Base-by-base conservation (phyloP, 2,797 vertebrate species). In the Paguma larvata region DNA sequence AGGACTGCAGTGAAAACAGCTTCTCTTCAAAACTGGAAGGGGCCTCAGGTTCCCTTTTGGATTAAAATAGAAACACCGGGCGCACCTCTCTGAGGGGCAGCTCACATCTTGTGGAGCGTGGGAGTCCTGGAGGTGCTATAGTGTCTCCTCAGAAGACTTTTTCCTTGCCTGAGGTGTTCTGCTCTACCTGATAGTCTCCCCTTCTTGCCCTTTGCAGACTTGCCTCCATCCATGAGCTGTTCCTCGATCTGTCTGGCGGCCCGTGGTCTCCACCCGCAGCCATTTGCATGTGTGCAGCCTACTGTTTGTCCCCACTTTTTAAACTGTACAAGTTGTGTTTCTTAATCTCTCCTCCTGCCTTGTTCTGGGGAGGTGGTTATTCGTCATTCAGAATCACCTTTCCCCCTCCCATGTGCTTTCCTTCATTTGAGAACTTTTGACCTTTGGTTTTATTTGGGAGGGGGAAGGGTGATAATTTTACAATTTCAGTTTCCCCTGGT, bases 401-500 rank as follows among this genome's bases (percentile, higher is more conserved):
- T 98, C 97, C 98, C 98, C 98, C 97, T 97, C 98, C 97, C 98
- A 94, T 96, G 77, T 80, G 85, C 92, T 96, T 95, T 92, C 62
- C 77, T 91, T 94, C 77, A 51, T 97, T 92, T 86, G 91, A 87
- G 72, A 96, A 85, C 96, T 96, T 96, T 90, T 97, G 96, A 97
- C 93, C 85, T 90, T 94, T 89, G 63, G 86, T 90, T 97, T 96
- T 92, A 12, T 96, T 97, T 94, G 96, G 97, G 97, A 98, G 97
- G 97, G 98, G 97, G 97, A 98, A 98, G 97, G 98, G 97, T 95
- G 95, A 85, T 85, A 51, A 65, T 91, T 96, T 48, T 8, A 53
- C 6, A n/a, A 85, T 86, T 85, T 95, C 56, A 34, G 88, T 93
- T 93, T 68, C 63, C 96, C 78, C 78, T 92, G 73, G 65, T 94